phyloP scores from a whole-genome alignment of 2,797 vertebrate genomes.

The Mormyrops boulengeri region DNA sequence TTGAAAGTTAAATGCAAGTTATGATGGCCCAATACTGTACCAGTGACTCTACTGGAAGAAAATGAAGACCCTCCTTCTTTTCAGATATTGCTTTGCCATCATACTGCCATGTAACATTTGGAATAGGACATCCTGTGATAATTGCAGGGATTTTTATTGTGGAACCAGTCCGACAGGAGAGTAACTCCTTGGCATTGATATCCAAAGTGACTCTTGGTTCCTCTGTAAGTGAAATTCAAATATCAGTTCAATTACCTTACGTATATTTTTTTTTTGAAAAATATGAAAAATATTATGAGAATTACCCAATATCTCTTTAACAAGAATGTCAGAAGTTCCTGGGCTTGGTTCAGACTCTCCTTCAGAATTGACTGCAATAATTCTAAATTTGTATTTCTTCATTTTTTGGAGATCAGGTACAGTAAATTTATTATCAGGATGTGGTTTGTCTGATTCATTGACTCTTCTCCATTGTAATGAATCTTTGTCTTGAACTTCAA shows the following conservation, averaged over 20 bases:
- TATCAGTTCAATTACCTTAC: not conserved
- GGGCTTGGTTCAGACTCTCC: conserved; percentile 95
- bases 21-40: conserved; percentile 50
- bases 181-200: conserved; percentile 72
- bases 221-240: conserved; percentile 54
- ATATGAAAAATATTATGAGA: conserved; percentile 4
- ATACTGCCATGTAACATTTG: conserved; percentile 92
- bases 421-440: conserved; percentile 81
- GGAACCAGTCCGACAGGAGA: conserved; percentile 76
- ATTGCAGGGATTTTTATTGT: conserved; percentile 82
- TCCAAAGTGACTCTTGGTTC: conserved; percentile 77
- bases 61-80: conserved; percentile 84
- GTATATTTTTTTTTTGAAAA: not conserved
- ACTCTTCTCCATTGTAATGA: conserved; percentile 75
- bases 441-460: conserved; percentile 77
- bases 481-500: conserved; percentile 93
- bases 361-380: conserved; percentile 90
- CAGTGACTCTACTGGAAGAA: conserved; percentile 83
- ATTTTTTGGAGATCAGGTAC: conserved; percentile 82
- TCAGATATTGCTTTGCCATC: conserved; percentile 84
- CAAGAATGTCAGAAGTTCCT: conserved; percentile 75
- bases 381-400: conserved; percentile 85
- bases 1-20: not conserved
- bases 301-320: conserved; percentile 84
- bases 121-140: conserved; percentile 81